Conservation (phyloP, 2,113 vertebrate species). For the Podiceps cristatus region DNA sequence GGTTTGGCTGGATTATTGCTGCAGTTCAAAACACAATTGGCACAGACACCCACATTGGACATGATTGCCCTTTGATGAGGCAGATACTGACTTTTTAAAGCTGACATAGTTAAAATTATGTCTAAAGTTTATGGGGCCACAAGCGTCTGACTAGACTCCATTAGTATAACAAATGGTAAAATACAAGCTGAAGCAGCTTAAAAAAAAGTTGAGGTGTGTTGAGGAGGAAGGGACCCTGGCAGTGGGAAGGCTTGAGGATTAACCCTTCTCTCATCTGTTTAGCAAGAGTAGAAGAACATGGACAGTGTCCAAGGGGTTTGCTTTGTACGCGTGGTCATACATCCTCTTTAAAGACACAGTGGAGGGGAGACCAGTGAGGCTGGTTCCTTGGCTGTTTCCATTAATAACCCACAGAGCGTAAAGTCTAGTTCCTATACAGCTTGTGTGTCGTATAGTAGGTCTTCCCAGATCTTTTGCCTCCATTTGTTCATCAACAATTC, state of each 20-base stretch:
- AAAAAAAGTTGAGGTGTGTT: background rate
- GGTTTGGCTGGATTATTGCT: conserved; percentile 78
- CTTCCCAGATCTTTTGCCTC: background rate
- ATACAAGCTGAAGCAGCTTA: conserved; percentile 51
- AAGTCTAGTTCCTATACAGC: background rate
- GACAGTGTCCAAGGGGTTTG: background rate
- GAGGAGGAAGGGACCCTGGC: conserved; percentile 3
- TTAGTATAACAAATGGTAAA: conserved; percentile 75
- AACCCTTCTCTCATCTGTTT: background rate
- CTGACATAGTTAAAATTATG: conserved; percentile 81
- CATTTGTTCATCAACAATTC: rapidly evolving
- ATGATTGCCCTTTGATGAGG: conserved; percentile 81
- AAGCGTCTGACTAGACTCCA: conserved; percentile 67
- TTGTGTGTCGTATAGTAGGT: background rate
- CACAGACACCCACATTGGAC: conserved; percentile 80
- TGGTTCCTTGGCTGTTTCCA: background rate
- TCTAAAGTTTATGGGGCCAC: conserved; percentile 74
- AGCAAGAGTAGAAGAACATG: background rate
- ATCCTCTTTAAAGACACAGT: background rate
- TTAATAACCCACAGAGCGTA: background rate
- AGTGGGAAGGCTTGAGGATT: background rate
- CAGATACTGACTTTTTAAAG: conserved; percentile 81
- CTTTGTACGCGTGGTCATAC: background rate
- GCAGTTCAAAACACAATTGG: conserved; percentile 83
- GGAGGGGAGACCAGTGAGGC: background rate